phyloP scores from a whole-genome alignment of 30 jellyfish, hydroid and myxozoan genomes.

The Catostylus mosaicus region DNA sequence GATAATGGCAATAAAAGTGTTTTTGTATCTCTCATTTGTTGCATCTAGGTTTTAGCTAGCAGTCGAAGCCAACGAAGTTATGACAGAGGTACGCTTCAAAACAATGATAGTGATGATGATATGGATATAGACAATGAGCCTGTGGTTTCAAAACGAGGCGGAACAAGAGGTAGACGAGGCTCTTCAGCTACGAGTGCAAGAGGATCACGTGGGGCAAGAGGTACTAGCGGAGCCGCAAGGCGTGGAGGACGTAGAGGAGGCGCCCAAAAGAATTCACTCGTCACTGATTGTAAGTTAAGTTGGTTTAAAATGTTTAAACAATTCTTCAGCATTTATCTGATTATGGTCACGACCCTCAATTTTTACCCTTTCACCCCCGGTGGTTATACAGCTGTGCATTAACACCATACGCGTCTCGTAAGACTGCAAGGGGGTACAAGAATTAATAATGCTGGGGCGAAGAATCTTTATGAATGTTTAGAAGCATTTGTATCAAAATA shows the following conservation, averaged over 20 bases:
- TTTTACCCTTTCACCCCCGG: not conserved
- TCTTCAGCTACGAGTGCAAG: not conserved
- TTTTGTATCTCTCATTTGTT: not conserved
- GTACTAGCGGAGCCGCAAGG: conserved; percentile 36
- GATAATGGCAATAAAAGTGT: no score
- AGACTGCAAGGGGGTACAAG: no score
- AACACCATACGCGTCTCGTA: no score
- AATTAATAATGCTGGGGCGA: no score
- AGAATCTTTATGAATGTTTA: no score
- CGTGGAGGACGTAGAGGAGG: conserved; percentile 58
- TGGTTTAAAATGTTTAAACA: no score
- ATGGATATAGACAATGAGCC: conserved; percentile 13
- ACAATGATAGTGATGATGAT: conserved; percentile 38
- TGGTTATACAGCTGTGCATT: no score
- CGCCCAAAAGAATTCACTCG: conserved; percentile 22
- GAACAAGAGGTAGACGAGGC: conserved; percentile 57
- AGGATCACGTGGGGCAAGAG: conserved; percentile 17
- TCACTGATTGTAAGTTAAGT: conserved; percentile 65
- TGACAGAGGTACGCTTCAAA: not conserved
- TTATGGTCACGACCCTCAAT: no score
- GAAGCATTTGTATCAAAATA: no score
- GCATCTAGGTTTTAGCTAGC: conserved; percentile 53
- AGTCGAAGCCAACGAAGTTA: conserved; percentile 18
- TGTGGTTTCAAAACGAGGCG: conserved; percentile 25
- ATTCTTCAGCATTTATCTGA: no score